Base-by-base conservation (phyloP, 2,888 invertebrate species). In the Tetropium fuscum region DNA sequence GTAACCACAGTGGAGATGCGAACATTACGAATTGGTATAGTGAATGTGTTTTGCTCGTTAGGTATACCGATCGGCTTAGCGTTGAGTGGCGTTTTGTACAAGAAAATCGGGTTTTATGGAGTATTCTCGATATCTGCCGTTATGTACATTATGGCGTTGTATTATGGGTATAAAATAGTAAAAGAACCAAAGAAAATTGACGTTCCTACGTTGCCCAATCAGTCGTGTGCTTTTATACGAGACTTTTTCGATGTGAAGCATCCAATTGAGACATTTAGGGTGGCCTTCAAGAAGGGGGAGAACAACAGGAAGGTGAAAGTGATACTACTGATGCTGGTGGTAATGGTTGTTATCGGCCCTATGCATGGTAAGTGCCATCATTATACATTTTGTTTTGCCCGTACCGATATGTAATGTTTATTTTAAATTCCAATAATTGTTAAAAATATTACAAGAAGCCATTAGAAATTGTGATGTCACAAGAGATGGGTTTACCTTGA, bases 41-140 rank as follows among this genome's bases (percentile, higher is more conserved):
- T 94, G 64, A 96, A 96, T 82, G 87, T 95, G 4, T 95, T 94
- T 80, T 90, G 94, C 70, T 95, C 95, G 0, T 83, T 95, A 41
- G 94, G 95, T 16, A 91, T 94, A 54, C 94, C 95, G 0, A 87
- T 95, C 6, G 96, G 96, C n/a, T 90, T 94, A 74, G 93, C 94
- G 3, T 83, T 94, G 2, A 94, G 94, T 75, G 96, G 95, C 0
- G 87, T 94, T 51, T 83, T 95, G 10, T 88, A 90, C 73, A 85
- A 87, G 47, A 85, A 90, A 80, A 90, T 93, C 57, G 92, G 93
- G 0, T 89, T 93, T 74, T 93, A 93, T 74, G 93, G 94, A 38
- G 90, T 93, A 8, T 94, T 93, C 76, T 87, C 90, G 3, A 87
- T 92, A 59, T 91, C 93, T 69, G 90, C 92, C 0, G 84, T 86